Evolutionary conservation across 2,113 vertebrate species (phyloP), one percentile per base, ranked within the genome.

Genomic region (Anguilla rostrata): DNA sequence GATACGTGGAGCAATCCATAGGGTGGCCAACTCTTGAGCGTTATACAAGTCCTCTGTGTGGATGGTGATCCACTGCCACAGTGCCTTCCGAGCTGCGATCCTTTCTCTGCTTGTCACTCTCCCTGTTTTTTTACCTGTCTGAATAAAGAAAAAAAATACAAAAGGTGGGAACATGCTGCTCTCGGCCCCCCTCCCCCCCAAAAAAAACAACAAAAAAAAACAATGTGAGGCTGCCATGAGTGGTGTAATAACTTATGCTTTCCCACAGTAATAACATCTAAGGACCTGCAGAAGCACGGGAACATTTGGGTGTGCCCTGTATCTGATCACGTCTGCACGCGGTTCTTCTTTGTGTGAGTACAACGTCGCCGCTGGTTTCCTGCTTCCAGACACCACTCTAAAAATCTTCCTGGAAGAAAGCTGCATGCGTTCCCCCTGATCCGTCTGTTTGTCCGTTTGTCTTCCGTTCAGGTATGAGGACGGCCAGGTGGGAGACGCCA

Each of bases 231-330:
- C 6, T 60, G 14, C 4, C 4, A 46, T 60, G 63, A 66, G 53
- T 82, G 80, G 18, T 8, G n/a, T 49, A 16, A 53, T 26, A 84
- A 22, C 53, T 12, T 40, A 66, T 87, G 2, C 89, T 82, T 83
- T 57, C 80, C n/a, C 18, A 40, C 95, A 99, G 98, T 99, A 89
- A 99, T 99, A 92, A 99, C 98, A 88, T 99, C 98, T 11, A 99
- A 99, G 94, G 98, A 99, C 94, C 96, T 99, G 84, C 98, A 99
- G 96, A 99, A 99, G 91, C 98, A 99, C 0, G 98, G 98, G n/a
- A 99, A 99, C 96, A 99, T 99, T 94, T 99, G 98, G 98, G 98
- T 99, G 90, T 99, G 98, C 95, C 98, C 98, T 0, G 97, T 99
- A 81, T 99, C 98, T 0, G 98, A 99, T 92, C 98, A 99, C 0